These are phyloP conservation scores for Limnephilus lunatus DNA, from an alignment of 2,888 invertebrate species.

Conservation along the genomic window DNA sequence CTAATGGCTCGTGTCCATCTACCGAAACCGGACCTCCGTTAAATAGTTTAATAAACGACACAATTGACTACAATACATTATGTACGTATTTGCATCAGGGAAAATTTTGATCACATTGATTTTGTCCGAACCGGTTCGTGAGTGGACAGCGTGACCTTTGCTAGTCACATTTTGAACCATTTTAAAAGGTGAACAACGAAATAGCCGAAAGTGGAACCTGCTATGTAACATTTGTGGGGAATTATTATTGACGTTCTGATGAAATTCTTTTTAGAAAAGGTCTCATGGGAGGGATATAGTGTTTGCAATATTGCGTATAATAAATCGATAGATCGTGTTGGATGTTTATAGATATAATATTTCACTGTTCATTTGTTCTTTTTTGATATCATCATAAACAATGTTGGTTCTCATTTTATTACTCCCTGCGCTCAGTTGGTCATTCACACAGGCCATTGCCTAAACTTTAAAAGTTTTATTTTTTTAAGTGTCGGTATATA, in stretches of 20 bases:
- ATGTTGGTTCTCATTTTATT: background rate
- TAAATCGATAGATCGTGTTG: no score
- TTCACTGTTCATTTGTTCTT: no score
- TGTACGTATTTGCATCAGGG: conserved; percentile 25
- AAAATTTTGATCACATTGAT: conserved; percentile 25
- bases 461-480: no score
- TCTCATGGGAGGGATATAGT: background rate
- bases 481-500: no score
- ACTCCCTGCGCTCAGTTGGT: background rate
- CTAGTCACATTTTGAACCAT: background rate
- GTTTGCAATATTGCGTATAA: background rate
- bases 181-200: conserved; percentile 26
- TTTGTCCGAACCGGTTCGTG: background rate
- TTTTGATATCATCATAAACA: background rate
- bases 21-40: conserved; percentile 41
- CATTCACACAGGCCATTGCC: no score
- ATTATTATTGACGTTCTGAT: background rate
- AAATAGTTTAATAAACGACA: background rate
- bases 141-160: conserved; percentile 21
- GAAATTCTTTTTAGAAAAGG: background rate
- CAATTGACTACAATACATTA: background rate
- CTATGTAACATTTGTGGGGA: background rate
- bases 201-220: background rate
- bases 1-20: background rate
- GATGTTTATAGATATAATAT: no score